phyloP scores from a whole-genome alignment of 2,797 vertebrate species.

The Allenopithecus nigroviridis region DNA sequence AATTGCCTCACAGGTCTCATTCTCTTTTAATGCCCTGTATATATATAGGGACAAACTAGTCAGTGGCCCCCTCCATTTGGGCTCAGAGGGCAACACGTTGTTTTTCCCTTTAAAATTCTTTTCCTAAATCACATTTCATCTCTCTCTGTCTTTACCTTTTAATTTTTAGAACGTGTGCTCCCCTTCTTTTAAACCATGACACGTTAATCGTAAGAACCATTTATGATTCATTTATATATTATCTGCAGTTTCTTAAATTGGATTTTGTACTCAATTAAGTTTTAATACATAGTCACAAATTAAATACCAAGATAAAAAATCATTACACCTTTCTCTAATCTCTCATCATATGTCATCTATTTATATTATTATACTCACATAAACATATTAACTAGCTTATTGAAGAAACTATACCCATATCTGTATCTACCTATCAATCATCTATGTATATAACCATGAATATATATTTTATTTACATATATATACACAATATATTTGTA shows the following conservation, averaged over 20 bases:
- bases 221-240: not conserved
- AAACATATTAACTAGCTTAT: not conserved
- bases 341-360: not conserved
- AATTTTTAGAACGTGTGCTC: not conserved
- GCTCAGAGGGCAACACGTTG: not conserved
- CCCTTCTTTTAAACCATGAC: not conserved
- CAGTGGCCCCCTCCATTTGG: rapidly evolving
- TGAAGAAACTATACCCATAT: not conserved
- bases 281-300: not conserved
- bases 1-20: not conserved
- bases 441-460: not conserved
- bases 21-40: not conserved
- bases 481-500: not conserved
- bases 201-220: not conserved
- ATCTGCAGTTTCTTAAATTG: not conserved
- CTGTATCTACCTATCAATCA: not conserved
- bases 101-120: not conserved
- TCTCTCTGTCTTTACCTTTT: not conserved
- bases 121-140: too few relatives aligned
- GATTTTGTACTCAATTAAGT: not conserved
- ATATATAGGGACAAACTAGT: rapidly evolving
- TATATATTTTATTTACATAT: not conserved
- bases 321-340: not conserved
- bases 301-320: not conserved
- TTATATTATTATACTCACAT: not conserved